Base-by-base conservation (phyloP, 2,797 vertebrate genomes). In the Tadarida brasiliensis region DNA sequence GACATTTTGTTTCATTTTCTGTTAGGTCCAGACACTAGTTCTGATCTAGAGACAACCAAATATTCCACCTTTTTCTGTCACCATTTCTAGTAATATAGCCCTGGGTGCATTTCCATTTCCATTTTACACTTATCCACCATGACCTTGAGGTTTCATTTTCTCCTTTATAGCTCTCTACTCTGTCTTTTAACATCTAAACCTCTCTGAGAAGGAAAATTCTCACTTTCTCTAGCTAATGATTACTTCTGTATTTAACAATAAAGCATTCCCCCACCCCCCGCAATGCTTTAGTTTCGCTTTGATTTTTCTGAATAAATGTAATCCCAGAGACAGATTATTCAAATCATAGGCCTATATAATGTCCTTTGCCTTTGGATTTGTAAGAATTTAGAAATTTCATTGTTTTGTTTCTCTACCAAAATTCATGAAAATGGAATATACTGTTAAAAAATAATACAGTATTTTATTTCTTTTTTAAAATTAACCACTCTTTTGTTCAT, bases 291-390 rank as follows among this genome's bases (percentile, higher is more conserved):
- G 61, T 7, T 56, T 7, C 22, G 44, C 63, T 89, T 77, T 84
- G 89, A 93, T 93, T 93, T 97, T 93, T 96, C 33, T 89, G 28
- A 95, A 80, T 84, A 89, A 95, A 70, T 59, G 22, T 67, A 96
- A 94, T 67, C 33, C 63, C 3, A 49, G 24, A 93, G 59, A 83
- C 3, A 89, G 26, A 73, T 15, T 30, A 47, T 76, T 94, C 16
- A 88, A 70, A 20, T 24, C 10, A 65, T 11, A 61, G 4, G 24
- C 17, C 81, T 89, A 17, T 33, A 47, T 28, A 83, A 39, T 89
- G 35, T 67, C 15, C 14, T 59, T 83, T 51, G 3, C 20, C 87
- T 95, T 87, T 93, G 65, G 33, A 90, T 91, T 91, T 91, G 10
- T 7, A 63, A 15, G 47, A 68, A 68, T 47, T 65, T 57, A 49